Base-by-base conservation (phyloP, 2,888 invertebrate genomes). In the Drosophila merina region DNA sequence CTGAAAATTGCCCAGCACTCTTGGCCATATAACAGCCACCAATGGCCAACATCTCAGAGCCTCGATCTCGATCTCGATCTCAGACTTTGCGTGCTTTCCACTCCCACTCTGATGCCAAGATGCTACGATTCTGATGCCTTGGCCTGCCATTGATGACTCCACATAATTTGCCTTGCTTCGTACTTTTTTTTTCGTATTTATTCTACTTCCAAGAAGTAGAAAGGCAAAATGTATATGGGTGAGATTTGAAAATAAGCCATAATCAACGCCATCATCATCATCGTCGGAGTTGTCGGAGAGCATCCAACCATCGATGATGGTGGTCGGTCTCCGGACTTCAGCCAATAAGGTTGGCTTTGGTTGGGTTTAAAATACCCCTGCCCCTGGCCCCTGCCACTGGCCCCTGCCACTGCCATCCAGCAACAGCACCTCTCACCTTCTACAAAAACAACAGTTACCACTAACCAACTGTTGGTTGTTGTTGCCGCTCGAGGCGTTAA, bases 171-270 rank as follows among this genome's bases (percentile, higher is more conserved):
- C 76, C 64, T 82, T 64, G 57, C 62, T 55, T 28, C 28, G 28
- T 69, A 62, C 69, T 70, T 86, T 56, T 60, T 48, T 44, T 44
- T 9, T 44, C 8, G 25, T 42, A 42, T 42, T 42, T 42, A 42
- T 25, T 44, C 52, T 58, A 45, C 71, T 71, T 81, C 81, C 81
- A 81, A 82, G 82, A 86, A 87, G 86, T 69, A 54, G 73, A 70
- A 79, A 68, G 72, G 69, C 20, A 44, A 9, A 10, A 10, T 42
- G 62, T 36, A 26, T 38, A 64, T 64, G 67, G 63, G 67, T 64
- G 54, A 64, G 54, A 86, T 89, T 84, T 89, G 89, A 79, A 89
- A 88, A 89, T 89, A 87, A 88, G 89, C 88, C 89, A 86, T 89
- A 88, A 89, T 88, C 88, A 89, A 84, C 86, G 74, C 84, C 79